Conservation (phyloP, 2,888 invertebrate species). For the Buathra laborator region DNA sequence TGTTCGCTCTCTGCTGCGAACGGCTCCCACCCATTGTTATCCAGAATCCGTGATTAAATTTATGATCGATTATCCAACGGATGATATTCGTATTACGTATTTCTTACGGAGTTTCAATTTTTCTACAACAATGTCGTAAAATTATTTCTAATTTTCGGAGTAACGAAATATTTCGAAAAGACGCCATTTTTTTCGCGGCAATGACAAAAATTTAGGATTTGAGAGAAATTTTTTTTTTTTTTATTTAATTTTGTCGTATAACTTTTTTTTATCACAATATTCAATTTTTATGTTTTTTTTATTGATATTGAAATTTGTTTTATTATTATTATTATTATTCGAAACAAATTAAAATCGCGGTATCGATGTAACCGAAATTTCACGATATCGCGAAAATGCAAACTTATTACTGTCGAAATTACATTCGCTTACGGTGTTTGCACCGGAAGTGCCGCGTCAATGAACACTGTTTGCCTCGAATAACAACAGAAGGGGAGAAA, state of each 20-base stretch:
- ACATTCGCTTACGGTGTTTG: not conserved
- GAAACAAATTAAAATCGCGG: not conserved
- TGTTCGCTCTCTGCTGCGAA: conserved; percentile 45
- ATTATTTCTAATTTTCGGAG: not conserved
- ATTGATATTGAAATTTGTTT: no score
- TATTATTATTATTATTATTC: no score
- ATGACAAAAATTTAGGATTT: no score
- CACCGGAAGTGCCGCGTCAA: not conserved
- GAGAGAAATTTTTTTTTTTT: no score
- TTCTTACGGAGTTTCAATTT: not conserved
- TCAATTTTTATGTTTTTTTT: no score
- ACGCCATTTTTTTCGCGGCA: no score
- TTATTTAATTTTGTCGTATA: no score
- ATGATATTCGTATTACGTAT: not conserved
- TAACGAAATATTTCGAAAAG: no score
- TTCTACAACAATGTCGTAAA: not conserved
- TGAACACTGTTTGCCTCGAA: not conserved
- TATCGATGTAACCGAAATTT: not conserved
- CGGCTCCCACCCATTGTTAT: conserved; percentile 47
- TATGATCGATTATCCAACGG: conserved; percentile 46
- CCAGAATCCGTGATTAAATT: conserved; percentile 53
- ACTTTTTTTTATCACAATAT: no score
- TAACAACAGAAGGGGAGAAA: no score
- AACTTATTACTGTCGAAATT: not conserved
- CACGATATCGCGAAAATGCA: not conserved